Conservation (phyloP, 2,113 vertebrate species). For the Myodes glareolus region DNA sequence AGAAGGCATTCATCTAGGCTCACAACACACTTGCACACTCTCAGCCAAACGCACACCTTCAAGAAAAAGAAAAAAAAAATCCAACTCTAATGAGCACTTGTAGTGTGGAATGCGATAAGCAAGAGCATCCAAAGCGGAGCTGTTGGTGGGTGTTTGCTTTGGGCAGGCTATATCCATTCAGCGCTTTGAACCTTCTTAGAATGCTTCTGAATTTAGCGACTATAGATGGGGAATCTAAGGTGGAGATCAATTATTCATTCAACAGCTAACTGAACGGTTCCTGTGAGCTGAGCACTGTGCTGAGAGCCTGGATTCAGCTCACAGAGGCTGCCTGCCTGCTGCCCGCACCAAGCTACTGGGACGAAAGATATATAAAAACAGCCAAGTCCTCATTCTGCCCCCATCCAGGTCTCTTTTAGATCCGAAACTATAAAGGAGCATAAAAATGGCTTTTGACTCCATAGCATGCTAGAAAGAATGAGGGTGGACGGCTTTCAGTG, state of each 20-base stretch:
- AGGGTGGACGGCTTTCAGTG: neutral
- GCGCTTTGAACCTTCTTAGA: slow-evolving; percentile 24
- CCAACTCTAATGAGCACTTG: slow-evolving; percentile 66
- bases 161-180: slow-evolving; percentile 30
- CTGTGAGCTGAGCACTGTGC: neutral
- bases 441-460: neutral
- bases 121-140: slow-evolving; percentile 6
- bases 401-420: neutral
- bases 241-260: slow-evolving; percentile 33
- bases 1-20: slow-evolving; percentile 72
- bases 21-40: slow-evolving; percentile 15
- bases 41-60: slow-evolving; percentile 64
- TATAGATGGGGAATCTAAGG: neutral
- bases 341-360: neutral
- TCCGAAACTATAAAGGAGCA: neutral
- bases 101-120: slow-evolving; percentile 50
- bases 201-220: slow-evolving; percentile 16
- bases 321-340: neutral
- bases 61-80: slow-evolving; percentile 34
- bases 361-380: neutral
- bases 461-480: neutral
- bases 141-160: slow-evolving; percentile 60
- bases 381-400: neutral
- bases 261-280: neutral
- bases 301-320: neutral